phyloP scores from a whole-genome alignment of 2,888 invertebrate genomes.

The Corbicula japonica region DNA sequence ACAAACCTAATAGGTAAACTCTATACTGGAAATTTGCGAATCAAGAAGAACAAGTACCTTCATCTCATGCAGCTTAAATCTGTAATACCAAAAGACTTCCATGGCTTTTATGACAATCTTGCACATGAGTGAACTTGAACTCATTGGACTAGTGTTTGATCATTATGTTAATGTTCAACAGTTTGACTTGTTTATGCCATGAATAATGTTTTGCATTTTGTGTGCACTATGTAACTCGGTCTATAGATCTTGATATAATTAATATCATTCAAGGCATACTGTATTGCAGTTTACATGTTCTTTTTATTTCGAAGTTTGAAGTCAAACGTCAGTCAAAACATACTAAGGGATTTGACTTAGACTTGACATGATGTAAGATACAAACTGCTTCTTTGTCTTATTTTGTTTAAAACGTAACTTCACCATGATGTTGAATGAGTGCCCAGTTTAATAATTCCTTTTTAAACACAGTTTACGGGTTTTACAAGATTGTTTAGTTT shows the following conservation, averaged over 20 bases:
- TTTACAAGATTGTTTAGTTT: too few relatives aligned
- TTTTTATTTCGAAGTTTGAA: neutral
- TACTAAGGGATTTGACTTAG: too few relatives aligned
- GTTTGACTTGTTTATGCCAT: too few relatives aligned
- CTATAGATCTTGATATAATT: neutral
- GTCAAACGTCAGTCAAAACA: too few relatives aligned
- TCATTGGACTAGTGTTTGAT: neutral
- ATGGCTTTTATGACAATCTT: slow-evolving; percentile 20
- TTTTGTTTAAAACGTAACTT: too few relatives aligned
- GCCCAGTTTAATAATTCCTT: too few relatives aligned
- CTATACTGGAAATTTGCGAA: neutral
- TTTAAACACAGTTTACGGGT: too few relatives aligned
- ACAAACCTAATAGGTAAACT: neutral
- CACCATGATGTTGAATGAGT: too few relatives aligned
- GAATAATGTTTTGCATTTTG: too few relatives aligned
- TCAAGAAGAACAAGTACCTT: neutral
- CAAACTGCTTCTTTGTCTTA: too few relatives aligned
- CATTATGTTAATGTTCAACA: neutral
- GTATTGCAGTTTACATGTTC: neutral
- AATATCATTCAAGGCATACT: neutral
- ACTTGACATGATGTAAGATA: too few relatives aligned
- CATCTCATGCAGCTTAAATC: neutral
- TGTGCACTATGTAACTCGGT: neutral
- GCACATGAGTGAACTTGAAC: neutral
- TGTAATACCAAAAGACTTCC: slow-evolving; percentile 7